Percentiles rank a stretch among this genome's conserved stretches.
phyloP scores from a whole-genome alignment of 1,140 invertebrate genomes.

The Penaeus japonicus region DNA sequence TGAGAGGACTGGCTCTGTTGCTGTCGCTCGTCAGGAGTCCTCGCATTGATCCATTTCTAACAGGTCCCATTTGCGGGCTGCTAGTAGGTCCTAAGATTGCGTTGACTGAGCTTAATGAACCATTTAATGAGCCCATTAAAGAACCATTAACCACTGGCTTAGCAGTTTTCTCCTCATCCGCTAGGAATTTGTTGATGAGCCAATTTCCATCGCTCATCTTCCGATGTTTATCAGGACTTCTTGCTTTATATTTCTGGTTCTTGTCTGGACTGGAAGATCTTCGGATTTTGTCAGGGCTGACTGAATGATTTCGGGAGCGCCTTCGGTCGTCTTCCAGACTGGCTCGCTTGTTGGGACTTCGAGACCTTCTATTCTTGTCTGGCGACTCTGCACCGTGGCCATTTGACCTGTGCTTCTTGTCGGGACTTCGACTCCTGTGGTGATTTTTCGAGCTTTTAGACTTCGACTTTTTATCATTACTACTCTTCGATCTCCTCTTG shows the following conservation, averaged over 20 bases:
- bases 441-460: slow-evolving; percentile 42
- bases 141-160: slow-evolving; percentile 56
- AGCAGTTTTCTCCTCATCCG: slow-evolving; percentile 58
- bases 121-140: slow-evolving; percentile 54
- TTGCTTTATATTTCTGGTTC: slow-evolving; percentile 36
- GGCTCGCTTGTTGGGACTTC: slow-evolving; percentile 49
- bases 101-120: slow-evolving; percentile 52
- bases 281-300: slow-evolving; percentile 51
- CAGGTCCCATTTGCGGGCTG: slow-evolving; percentile 51
- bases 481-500: slow-evolving; percentile 56
- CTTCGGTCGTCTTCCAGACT: slow-evolving; percentile 54
- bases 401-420: slow-evolving; percentile 51
- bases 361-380: slow-evolving; percentile 43
- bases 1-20: slow-evolving; percentile 49
- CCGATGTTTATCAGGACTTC: slow-evolving; percentile 53
- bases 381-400: slow-evolving; percentile 27
- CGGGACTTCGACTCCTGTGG: slow-evolving; percentile 55
- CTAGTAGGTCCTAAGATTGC: slow-evolving; percentile 37
- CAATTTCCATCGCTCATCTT: slow-evolving; percentile 54
- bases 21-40: slow-evolving; percentile 48
- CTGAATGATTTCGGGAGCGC: slow-evolving; percentile 39
- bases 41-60: slow-evolving; percentile 56
- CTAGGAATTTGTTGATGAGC: slow-evolving; percentile 58
- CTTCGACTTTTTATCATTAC: slow-evolving; percentile 46
- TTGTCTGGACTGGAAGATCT: slow-evolving; percentile 52